Conservation (phyloP, 2,797 vertebrate genomes). For the Nannoperca obscura region DNA sequence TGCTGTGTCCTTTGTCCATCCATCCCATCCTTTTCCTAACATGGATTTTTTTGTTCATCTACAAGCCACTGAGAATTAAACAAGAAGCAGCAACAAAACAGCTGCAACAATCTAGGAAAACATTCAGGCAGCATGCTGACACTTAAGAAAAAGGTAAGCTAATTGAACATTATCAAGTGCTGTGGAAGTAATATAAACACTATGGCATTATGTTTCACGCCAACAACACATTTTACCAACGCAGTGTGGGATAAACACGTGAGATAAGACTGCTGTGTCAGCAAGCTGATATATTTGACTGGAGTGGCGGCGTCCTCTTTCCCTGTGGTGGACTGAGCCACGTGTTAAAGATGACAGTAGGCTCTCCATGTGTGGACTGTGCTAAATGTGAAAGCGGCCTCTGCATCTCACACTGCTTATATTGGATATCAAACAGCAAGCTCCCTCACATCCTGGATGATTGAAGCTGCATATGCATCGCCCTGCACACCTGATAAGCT, state of each 20-base stretch:
- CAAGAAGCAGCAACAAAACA: no score
- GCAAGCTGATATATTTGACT: slow-evolving; percentile 14
- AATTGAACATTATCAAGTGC: no score
- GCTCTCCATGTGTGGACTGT: slow-evolving; percentile 21
- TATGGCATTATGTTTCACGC: not conserved
- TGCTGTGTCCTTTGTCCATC: no score
- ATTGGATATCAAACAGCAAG: slow-evolving; percentile 42
- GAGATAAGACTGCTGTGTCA: slow-evolving; percentile 14
- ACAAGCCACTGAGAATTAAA: no score
- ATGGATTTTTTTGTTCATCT: no score
- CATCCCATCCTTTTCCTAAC: no score
- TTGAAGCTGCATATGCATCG: slow-evolving; percentile 54
- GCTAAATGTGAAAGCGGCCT: slow-evolving; percentile 32
- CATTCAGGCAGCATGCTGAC: no score
- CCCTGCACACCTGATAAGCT: slow-evolving; percentile 45
- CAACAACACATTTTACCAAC: not conserved
- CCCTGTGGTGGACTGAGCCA: slow-evolving; percentile 8
- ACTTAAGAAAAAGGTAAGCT: no score
- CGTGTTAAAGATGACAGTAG: not conserved
- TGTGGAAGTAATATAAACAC: not conserved
- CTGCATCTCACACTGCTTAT: slow-evolving; percentile 19
- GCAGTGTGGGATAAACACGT: not conserved
- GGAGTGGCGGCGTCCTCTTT: slow-evolving; percentile 9
- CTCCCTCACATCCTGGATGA: slow-evolving; percentile 50
- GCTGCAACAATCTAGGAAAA: no score